A percentile compares a stretch with the other conserved stretches of the same genome.
phyloP scores from a whole-genome alignment of 2,888 invertebrate species.

The Amblyjoppa fuscipennis region DNA sequence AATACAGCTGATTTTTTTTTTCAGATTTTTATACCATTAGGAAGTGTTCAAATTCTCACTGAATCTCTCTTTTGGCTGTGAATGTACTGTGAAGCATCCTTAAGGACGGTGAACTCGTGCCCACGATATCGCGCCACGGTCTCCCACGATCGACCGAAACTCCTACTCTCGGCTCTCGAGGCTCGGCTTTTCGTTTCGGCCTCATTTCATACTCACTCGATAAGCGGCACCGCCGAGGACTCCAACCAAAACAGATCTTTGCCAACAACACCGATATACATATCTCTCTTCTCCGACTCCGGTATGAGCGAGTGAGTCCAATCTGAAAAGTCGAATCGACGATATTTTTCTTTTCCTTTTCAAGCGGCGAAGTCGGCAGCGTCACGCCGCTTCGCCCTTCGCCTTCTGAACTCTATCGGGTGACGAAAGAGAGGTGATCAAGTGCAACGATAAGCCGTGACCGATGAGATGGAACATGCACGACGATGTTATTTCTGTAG shows the following conservation, averaged over 20 bases:
- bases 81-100: too few species aligned
- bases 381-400: conserved; percentile 30
- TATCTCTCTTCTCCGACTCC: conserved; percentile 81
- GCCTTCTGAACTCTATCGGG: conserved; percentile 63
- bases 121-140: background rate
- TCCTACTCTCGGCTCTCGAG: background rate
- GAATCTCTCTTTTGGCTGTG: too few species aligned
- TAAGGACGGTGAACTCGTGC: background rate
- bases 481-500: conserved; percentile 32
- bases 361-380: conserved; percentile 7
- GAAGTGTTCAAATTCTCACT: too few species aligned
- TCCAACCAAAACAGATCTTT: conserved; percentile 83
- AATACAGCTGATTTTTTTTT: too few species aligned
- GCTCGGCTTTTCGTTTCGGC: background rate
- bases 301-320: conserved; percentile 81
- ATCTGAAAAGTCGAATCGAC: conserved; percentile 75
- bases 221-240: conserved; percentile 79
- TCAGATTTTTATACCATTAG: too few species aligned
- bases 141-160: background rate
- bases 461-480: conserved; percentile 34
- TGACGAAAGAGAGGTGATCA: conserved; percentile 63
- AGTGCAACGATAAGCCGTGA: conserved; percentile 56
- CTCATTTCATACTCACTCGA: conserved; percentile 77
- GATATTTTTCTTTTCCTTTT: conserved; percentile 18
- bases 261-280: conserved; percentile 82